phyloP scores from a whole-genome alignment of 2,797 vertebrate genomes.

The Semotilus atromaculatus region DNA sequence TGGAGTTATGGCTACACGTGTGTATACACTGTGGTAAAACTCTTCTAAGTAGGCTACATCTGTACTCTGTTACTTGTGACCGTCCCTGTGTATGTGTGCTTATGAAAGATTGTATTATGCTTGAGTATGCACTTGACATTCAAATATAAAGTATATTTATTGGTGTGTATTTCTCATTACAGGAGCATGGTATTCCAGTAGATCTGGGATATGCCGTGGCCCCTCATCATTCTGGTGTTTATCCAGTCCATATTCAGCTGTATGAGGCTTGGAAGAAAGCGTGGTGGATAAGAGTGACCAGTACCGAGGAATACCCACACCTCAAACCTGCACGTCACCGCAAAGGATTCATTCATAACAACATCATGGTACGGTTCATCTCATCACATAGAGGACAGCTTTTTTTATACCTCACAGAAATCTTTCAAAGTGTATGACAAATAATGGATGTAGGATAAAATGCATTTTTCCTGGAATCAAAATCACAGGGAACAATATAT shows the following conservation, averaged over 20 bases:
- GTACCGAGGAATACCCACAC: conserved; percentile 97
- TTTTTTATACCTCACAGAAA: neutral
- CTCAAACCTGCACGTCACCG: conserved; percentile 96
- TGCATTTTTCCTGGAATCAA: neutral
- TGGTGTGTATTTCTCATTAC: conserved; percentile 42
- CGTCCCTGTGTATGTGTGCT: neutral
- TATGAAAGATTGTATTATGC: neutral
- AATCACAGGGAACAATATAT: neutral
- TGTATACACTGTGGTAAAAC: no score
- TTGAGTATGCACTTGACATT: neutral
- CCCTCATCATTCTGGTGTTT: conserved; percentile 96
- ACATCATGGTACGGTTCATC: conserved; percentile 86
- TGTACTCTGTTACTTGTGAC: neutral
- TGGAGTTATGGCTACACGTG: neutral
- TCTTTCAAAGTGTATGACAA: neutral
- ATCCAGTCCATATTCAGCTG: conserved; percentile 94
- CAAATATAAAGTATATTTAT: conserved; percentile 4
- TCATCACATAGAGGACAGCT: neutral
- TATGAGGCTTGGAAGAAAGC: conserved; percentile 96
- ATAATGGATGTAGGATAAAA: neutral
- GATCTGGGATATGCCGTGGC: conserved; percentile 95
- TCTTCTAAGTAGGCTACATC: neutral
- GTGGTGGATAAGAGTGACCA: conserved; percentile 94
- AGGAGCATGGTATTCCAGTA: conserved; percentile 93
- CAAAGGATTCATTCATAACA: conserved; percentile 93